A percentile compares a stretch with the other conserved stretches of the same genome.
Evolutionary conservation across 2,888 invertebrate genomes (phyloP).

Genomic region (Pedicia rivosa): DNA sequence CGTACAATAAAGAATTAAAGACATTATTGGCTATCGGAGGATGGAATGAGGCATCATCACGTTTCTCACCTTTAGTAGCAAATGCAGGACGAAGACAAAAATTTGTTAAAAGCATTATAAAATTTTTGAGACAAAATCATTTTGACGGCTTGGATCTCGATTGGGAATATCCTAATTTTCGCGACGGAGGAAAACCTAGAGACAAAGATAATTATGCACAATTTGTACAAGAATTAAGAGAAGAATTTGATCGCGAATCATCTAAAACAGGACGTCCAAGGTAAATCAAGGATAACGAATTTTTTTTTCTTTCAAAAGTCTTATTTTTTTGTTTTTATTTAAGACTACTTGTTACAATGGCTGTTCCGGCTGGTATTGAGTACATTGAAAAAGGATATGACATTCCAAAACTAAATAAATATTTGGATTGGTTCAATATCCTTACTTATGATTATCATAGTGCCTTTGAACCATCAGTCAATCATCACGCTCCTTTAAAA

Average conservation of each 20-base stretch:
- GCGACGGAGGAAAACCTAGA: slow-evolving; percentile 53
- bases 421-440: slow-evolving; percentile 85
- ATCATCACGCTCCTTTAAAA: slow-evolving; percentile 79
- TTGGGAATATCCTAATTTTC: slow-evolving; percentile 47
- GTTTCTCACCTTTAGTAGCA: slow-evolving; percentile 80
- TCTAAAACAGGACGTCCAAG: slow-evolving; percentile 63
- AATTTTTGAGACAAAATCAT: slow-evolving; percentile 78
- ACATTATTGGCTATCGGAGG: slow-evolving; percentile 83
- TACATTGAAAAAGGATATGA: slow-evolving; percentile 90
- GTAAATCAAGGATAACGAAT: slow-evolving; percentile 3
- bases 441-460: slow-evolving; percentile 87
- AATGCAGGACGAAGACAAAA: slow-evolving; percentile 57
- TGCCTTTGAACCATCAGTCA: slow-evolving; percentile 77
- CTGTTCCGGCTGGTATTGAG: slow-evolving; percentile 85
- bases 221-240: slow-evolving; percentile 73
- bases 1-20: slow-evolving; percentile 81
- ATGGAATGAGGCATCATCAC: slow-evolving; percentile 83
- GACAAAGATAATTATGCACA: slow-evolving; percentile 79
- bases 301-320: background rate
- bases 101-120: slow-evolving; percentile 68
- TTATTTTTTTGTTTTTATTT: slow-evolving; percentile 1
- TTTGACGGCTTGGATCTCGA: slow-evolving; percentile 88
- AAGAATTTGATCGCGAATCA: slow-evolving; percentile 78
- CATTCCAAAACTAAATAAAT: slow-evolving; percentile 68
- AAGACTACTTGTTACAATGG: slow-evolving; percentile 73